A percentile compares a stretch with the other conserved stretches of the same genome.
Evolutionary conservation across 2,797 vertebrate species (phyloP).

Genomic region (Siniperca scherzeri): DNA sequence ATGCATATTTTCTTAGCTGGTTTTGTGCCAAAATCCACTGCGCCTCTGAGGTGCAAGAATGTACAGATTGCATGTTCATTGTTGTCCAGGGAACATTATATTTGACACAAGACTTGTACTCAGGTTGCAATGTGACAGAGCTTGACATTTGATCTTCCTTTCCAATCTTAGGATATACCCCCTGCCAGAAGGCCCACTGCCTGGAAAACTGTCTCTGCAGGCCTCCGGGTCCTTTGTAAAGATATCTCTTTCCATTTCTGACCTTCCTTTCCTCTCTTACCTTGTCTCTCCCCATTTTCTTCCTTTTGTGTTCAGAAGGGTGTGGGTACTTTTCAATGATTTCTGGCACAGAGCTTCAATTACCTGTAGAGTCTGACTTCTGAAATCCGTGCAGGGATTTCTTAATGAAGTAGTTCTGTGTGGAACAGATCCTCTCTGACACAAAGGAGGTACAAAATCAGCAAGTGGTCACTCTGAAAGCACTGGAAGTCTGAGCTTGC

Average conservation of each 20-base stretch:
- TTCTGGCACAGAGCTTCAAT: slow-evolving; percentile 48
- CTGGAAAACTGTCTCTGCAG: slow-evolving; percentile 57
- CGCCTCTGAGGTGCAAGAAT: slow-evolving; percentile 16
- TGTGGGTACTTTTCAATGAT: slow-evolving; percentile 33
- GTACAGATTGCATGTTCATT: slow-evolving; percentile 49
- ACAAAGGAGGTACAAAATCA: slow-evolving; percentile 24
- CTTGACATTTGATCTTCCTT: slow-evolving; percentile 71
- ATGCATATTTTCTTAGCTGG: slow-evolving; percentile 30
- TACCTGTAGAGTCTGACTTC: slow-evolving; percentile 44
- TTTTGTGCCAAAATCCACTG: slow-evolving; percentile 32
- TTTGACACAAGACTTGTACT: slow-evolving; percentile 68
- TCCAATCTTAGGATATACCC: slow-evolving; percentile 60
- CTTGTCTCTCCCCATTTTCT: background rate
- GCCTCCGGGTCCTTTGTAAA: slow-evolving; percentile 17
- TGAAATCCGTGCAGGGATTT: slow-evolving; percentile 34
- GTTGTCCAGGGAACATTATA: slow-evolving; percentile 64
- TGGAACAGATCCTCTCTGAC: slow-evolving; percentile 20
- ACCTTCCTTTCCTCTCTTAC: background rate
- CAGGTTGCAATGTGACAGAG: slow-evolving; percentile 58
- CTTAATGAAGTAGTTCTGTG: slow-evolving; percentile 29
- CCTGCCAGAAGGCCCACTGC: slow-evolving; percentile 47
- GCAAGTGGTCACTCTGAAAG: slow-evolving; percentile 23
- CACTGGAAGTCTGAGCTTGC: background rate
- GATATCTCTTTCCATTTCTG: slow-evolving; percentile 33
- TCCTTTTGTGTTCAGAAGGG: slow-evolving; percentile 33